These are phyloP conservation scores for Mimumesa dahlbomi DNA, from an alignment of 2,888 invertebrate species.

Conservation along the genomic window DNA sequence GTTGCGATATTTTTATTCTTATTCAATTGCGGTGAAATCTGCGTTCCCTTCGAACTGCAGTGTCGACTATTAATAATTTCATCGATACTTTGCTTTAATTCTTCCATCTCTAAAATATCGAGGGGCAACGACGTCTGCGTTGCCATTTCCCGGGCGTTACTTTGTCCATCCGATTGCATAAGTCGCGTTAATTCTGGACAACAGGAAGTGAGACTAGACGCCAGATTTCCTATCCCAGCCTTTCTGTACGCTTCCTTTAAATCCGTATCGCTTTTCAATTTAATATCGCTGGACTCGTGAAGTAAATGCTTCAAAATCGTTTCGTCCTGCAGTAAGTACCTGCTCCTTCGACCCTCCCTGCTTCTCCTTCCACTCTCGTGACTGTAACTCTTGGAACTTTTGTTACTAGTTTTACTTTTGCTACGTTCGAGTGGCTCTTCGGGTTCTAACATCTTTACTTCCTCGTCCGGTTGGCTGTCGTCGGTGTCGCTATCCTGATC, in stretches of 20 bases:
- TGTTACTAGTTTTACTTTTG: constrained; percentile 73
- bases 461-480: constrained; percentile 74
- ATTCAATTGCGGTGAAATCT: constrained; percentile 74
- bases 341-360: constrained; percentile 71
- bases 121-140: constrained; percentile 78
- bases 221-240: constrained; percentile 70
- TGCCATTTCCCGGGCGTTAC: constrained; percentile 75
- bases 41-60: constrained; percentile 76
- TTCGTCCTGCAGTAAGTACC: constrained; percentile 73
- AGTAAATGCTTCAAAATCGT: constrained; percentile 71
- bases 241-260: constrained; percentile 69
- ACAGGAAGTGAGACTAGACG: constrained; percentile 72
- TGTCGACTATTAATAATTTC: constrained; percentile 77
- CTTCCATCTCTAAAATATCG: constrained; percentile 78
- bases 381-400: constrained; percentile 61
- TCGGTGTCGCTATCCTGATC: constrained; percentile 73
- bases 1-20: constrained; percentile 66
- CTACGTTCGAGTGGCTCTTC: constrained; percentile 65
- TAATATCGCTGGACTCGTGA: constrained; percentile 69
- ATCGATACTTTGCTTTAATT: constrained; percentile 77
- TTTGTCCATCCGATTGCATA: constrained; percentile 69
- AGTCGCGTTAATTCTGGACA: constrained; percentile 72
- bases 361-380: constrained; percentile 61
- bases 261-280: constrained; percentile 65
- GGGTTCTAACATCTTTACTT: constrained; percentile 71